Conservation (phyloP, 2,888 invertebrate species). For the Fabriciana adippe region DNA sequence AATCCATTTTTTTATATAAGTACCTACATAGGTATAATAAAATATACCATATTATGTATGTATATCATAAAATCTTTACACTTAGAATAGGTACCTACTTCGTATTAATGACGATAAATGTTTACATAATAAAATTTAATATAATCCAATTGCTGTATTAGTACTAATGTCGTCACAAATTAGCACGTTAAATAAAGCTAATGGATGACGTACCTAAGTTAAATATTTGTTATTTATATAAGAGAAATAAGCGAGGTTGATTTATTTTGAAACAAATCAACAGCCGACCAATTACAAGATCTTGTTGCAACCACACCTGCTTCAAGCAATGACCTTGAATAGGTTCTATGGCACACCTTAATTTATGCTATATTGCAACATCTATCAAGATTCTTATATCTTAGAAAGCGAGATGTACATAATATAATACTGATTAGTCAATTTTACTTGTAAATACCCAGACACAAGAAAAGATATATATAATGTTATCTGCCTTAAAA, state of each 20-base stretch:
- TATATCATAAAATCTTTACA: no score
- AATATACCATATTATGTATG: no score
- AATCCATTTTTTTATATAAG: no score
- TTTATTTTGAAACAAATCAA: conserved; percentile 10
- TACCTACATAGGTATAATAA: no score
- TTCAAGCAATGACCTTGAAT: conserved; percentile 3
- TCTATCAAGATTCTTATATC: not conserved
- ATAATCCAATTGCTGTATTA: not conserved
- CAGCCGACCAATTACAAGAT: conserved; percentile 6
- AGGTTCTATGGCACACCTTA: not conserved
- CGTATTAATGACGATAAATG: no score
- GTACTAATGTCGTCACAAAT: conserved; percentile 6
- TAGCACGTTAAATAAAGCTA: conserved; percentile 12
- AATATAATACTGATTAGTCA: no score
- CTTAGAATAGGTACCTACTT: no score
- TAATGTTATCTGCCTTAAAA: no score
- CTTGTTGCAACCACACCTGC: conserved; percentile 2
- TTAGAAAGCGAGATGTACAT: no score
- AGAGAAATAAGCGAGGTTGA: not conserved
- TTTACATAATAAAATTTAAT: not conserved
- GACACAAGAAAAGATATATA: no score
- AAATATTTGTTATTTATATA: conserved; percentile 9
- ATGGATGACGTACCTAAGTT: conserved; percentile 2
- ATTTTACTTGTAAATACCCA: no score
- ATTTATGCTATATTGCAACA: not conserved